These are phyloP conservation scores for Chiroxiphia lanceolata DNA, from an alignment of 2,797 vertebrate species.

Conservation along the genomic window DNA sequence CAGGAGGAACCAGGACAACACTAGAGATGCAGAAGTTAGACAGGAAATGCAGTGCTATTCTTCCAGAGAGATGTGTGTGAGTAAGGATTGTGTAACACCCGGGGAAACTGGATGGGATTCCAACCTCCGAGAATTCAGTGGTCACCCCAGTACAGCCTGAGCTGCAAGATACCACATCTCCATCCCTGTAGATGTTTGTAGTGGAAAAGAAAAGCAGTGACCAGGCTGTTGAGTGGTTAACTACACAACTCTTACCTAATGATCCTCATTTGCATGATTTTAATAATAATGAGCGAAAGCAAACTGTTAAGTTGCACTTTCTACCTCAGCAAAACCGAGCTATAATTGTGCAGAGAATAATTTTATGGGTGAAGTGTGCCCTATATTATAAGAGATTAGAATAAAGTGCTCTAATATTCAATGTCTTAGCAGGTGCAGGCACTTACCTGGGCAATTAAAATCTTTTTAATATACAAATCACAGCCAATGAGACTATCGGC, in stretches of 20 bases:
- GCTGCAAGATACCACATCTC: not conserved
- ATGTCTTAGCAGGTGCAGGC: slow-evolving; percentile 82
- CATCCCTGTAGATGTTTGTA: not conserved
- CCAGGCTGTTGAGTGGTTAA: slow-evolving; percentile 62
- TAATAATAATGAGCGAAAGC: slow-evolving; percentile 78
- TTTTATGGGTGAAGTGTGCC: slow-evolving; percentile 81
- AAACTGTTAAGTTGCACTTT: slow-evolving; percentile 80
- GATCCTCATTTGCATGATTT: slow-evolving; percentile 78
- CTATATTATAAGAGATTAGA: slow-evolving; percentile 80
- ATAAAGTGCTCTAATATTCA: slow-evolving; percentile 80
- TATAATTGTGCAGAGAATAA: slow-evolving; percentile 79
- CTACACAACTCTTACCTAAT: slow-evolving; percentile 66
- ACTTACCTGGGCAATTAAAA: slow-evolving; percentile 85
- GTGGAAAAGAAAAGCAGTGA: slow-evolving; percentile 45
- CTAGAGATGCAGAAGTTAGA: not conserved
- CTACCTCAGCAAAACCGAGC: slow-evolving; percentile 79
- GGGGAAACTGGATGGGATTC: not conserved
- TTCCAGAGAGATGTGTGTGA: not conserved
- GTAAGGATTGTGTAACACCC: not conserved
- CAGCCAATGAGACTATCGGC: slow-evolving; percentile 74
- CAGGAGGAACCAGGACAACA: not conserved
- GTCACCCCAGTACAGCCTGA: not conserved
- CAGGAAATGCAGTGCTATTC: not conserved
- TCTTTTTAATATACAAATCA: slow-evolving; percentile 82
- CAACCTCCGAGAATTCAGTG: not conserved